Evolutionary conservation across 2,888 invertebrate species (phyloP), one percentile per base, ranked within the genome.

Genomic region (Synergus japonicus): DNA sequence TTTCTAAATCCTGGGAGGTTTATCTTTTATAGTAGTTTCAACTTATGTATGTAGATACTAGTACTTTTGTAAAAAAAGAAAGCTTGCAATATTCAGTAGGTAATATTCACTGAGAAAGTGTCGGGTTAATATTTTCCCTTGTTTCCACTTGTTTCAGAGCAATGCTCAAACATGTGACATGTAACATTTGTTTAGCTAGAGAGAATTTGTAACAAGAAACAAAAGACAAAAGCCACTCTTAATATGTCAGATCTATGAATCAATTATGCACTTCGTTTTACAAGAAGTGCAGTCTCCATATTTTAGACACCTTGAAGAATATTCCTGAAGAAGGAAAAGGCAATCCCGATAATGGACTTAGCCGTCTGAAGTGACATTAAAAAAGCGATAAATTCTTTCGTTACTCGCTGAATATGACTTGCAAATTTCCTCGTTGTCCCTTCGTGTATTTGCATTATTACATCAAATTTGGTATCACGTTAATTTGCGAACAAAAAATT

Each of bases 1-100:
- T 29, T 54, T 73, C 73, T 5, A 41, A 73, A 73, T 54, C 54
- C 54, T 37, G n/a, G 2, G 37, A 29, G 37, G 29, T 73, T 54
- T 73, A 37, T 37, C 37, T n/a, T 37, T 15, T n/a, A 8, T 12
- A 60, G 60, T 22, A 4, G 12, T 22, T 54, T 54, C n/a, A 73
- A 54, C 5, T 5, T 37, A 37, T 37, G 37, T 37, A 7, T 37
- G 37, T 37, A 46, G 46, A 10, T 46, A 37, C 37, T 37, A 37
- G 37, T 5, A 5, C 37, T 37, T 22, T 12, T 60, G 10, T 22
- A 22, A 18, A 22, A 29, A 60, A 12, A 60, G 2, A 13, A 4
- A 60, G 18, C 18, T 18, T 22, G 3, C 13, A 60, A 22, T 37
- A 37, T 37, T 37, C 37, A 37, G 37, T 37, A 29, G 22, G 22